Evolutionary conservation across 2,113 vertebrate genomes (phyloP), one percentile per base, ranked within the genome.

Genomic region (Pachypanchax playfairii): DNA sequence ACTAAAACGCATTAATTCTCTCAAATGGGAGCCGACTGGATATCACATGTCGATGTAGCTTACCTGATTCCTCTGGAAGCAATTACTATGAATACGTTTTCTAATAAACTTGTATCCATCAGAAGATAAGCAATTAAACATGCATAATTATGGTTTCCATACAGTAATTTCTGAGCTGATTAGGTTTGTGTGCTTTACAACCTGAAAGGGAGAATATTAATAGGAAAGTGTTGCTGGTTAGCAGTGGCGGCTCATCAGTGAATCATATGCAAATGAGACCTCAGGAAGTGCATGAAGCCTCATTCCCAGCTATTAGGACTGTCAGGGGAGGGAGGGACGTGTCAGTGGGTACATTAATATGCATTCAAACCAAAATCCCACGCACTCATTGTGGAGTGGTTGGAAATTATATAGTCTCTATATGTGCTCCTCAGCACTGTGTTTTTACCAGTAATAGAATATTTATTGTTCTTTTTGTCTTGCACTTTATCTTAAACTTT

Each of bases 81-180:
- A 90, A 92, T 91, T 91, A 90, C 65, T 65, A 86, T 82, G 59
- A 82, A 86, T 87, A 85, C 82, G 86, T 88, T 89, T 87, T 88
- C 89, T 91, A 91, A 91, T 91, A 91, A 91, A 92, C 86, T 87
- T 89, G 85, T 87, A 86, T 84, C 77, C 85, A 85, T 92, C 85
- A 83, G 87, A 88, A 87, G 89, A 90, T 90, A 85, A 90, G 85
- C 87, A 90, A 90, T 91, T 91, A 90, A 91, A 88, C 69, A 84
- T 73, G 84, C 79, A 63, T 90, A 90, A 91, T 92, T 89, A 90
- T 77, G 80, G 81, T 78, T 86, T 86, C 84, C 82, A 86, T 91
- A 89, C 83, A 88, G 82, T 86, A 65, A 84, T 91, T 89, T 89
- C 87, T 89, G 75, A 91, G 85, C 79, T 89, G 88, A 90, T 90